Percentiles rank a stretch among this genome's conserved stretches.
Conservation (phyloP, 2,888 invertebrate genomes). For the Trissolcus japonicus region DNA sequence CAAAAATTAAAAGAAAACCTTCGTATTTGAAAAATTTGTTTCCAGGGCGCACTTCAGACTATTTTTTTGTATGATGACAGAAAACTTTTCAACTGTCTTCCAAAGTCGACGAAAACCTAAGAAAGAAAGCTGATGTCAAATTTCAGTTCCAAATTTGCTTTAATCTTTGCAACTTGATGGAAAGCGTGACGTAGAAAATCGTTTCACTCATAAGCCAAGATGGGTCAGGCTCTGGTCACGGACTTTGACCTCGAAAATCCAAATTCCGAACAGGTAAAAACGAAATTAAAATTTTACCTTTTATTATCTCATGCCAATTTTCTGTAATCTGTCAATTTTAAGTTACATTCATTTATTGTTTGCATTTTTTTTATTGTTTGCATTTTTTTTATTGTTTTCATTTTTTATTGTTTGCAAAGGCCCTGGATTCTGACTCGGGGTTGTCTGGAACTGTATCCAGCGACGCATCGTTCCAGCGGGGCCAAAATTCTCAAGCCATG, state of each 20-base stretch:
- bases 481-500: too few species aligned
- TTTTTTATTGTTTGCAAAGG: neutral
- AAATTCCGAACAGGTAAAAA: constrained; percentile 7
- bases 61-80: neutral
- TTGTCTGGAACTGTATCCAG: too few species aligned
- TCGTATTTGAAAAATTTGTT: too few species aligned
- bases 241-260: neutral
- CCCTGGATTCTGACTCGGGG: too few species aligned
- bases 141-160: too few species aligned
- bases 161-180: neutral
- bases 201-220: neutral
- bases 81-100: neutral
- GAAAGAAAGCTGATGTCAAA: too few species aligned
- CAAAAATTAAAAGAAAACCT: too few species aligned
- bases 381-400: too few species aligned
- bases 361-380: neutral
- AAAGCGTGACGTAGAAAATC: constrained; percentile 2
- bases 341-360: neutral
- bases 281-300: too few species aligned
- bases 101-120: too few species aligned
- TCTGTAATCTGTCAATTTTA: too few species aligned
- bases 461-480: too few species aligned
- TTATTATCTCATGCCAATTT: neutral
- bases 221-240: constrained; percentile 10
- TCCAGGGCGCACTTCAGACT: neutral